Conservation (phyloP, 2,888 invertebrate species). For the Ophioninae sp. region DNA sequence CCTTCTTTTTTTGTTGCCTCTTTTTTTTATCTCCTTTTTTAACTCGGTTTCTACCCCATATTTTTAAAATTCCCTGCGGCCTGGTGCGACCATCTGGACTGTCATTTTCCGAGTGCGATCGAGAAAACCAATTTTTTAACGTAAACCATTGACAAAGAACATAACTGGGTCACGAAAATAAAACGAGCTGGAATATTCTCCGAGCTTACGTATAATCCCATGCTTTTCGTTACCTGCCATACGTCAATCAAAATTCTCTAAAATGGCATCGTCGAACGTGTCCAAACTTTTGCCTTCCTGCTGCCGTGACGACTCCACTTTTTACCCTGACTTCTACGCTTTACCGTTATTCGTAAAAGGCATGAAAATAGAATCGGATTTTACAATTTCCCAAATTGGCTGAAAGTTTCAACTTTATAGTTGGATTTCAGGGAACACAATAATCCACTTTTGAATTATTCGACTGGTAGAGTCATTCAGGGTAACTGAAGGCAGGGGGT, state of each 20-base stretch:
- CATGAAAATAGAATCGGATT: neutral
- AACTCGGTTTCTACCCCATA: neutral
- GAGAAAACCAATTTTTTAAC: conserved; percentile 50
- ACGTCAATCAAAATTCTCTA: conserved; percentile 22
- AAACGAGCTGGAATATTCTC: conserved; percentile 48
- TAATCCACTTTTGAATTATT: too few species aligned
- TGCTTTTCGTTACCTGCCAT: conserved; percentile 24
- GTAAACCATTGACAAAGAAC: conserved; percentile 59
- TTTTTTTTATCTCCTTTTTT: too few species aligned
- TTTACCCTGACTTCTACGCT: neutral
- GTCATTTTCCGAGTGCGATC: conserved; percentile 22
- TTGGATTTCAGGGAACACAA: too few species aligned
- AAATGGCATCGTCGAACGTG: neutral
- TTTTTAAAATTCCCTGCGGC: conserved; percentile 31
- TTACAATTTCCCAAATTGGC: too few species aligned
- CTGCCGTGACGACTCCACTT: neutral
- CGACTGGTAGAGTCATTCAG: neutral
- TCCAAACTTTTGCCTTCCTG: neutral
- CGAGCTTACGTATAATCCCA: conserved; percentile 24
- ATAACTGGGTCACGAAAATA: conserved; percentile 65
- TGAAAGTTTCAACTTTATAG: too few species aligned
- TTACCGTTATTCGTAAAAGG: neutral
- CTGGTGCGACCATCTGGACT: conserved; percentile 44
- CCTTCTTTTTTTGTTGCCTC: neutral
- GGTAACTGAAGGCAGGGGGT: neutral